Conservation (phyloP, 2,888 invertebrate species). For the Lutraria lutraria region DNA sequence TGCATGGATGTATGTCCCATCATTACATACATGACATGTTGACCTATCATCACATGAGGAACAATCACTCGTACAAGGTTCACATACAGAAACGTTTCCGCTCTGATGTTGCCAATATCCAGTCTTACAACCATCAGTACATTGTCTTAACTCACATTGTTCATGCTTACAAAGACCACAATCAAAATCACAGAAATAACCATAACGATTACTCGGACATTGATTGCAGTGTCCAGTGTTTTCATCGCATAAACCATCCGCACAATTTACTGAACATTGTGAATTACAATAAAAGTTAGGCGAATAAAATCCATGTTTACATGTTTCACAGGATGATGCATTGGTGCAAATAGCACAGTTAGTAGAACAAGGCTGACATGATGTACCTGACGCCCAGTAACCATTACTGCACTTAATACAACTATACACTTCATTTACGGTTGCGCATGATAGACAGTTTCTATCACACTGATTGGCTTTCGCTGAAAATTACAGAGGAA, state of each 20-base stretch:
- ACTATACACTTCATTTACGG: background rate
- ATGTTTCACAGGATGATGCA: background rate
- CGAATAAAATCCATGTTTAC: background rate
- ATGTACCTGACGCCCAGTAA: background rate
- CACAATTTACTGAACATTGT: background rate
- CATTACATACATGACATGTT: background rate
- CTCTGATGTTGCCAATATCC: background rate
- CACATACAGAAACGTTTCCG: background rate
- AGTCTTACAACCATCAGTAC: background rate
- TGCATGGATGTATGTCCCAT: background rate
- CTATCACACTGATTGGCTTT: background rate
- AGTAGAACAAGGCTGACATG: background rate
- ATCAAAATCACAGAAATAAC: background rate
- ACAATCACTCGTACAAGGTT: background rate
- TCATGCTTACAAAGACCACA: background rate
- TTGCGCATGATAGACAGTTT: background rate
- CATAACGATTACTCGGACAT: background rate
- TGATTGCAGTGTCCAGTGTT: background rate
- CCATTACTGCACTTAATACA: background rate
- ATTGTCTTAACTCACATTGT: background rate
- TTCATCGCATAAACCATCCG: background rate
- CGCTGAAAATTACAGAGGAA: background rate
- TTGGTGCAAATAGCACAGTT: background rate
- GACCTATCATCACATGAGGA: background rate
- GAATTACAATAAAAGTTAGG: background rate